Evolutionary conservation across 2,797 vertebrate species (phyloP).

Genomic region (Antennarius maculatus): DNA sequence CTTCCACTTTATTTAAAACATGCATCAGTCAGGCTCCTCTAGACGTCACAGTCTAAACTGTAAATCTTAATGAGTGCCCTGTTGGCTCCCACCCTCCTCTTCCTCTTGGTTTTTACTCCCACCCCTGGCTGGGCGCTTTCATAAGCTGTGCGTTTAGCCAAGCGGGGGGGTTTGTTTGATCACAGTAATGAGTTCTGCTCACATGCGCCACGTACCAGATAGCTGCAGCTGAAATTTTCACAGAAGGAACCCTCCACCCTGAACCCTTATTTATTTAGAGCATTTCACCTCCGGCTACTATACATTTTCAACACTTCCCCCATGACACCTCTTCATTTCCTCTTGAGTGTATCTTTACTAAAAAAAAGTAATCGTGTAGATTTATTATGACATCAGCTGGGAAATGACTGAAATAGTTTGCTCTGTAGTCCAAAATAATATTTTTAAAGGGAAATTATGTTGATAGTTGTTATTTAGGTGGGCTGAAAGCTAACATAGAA

Average conservation of each 20-base stretch:
- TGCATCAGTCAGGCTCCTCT: slow-evolving; percentile 32
- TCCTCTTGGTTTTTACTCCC: slow-evolving; percentile 68
- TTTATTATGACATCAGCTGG: slow-evolving; percentile 17
- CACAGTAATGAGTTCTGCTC: slow-evolving; percentile 78
- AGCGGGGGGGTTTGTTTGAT: slow-evolving; percentile 79
- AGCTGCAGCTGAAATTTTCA: slow-evolving; percentile 74
- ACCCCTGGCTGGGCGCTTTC: slow-evolving; percentile 78
- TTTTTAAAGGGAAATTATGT: not conserved
- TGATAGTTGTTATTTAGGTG: not conserved
- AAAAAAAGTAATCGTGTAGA: slow-evolving; percentile 9
- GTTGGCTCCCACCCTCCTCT: slow-evolving; percentile 13
- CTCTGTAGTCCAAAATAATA: not conserved
- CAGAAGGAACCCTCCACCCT: slow-evolving; percentile 17
- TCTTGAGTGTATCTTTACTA: slow-evolving; percentile 19
- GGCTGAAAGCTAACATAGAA: not conserved
- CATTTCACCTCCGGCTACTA: slow-evolving; percentile 45
- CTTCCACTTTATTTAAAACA: slow-evolving; percentile 23
- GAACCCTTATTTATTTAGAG: slow-evolving; percentile 61
- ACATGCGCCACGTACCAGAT: slow-evolving; percentile 71
- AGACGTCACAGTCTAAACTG: slow-evolving; percentile 61
- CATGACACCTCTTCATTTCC: slow-evolving; percentile 12
- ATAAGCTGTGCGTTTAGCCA: slow-evolving; percentile 75
- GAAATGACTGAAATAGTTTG: slow-evolving; percentile 1
- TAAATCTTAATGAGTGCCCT: slow-evolving; percentile 76
- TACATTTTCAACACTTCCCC: slow-evolving; percentile 46